A percentile compares a stretch with the other conserved stretches of the same genome.
These are phyloP conservation scores for Pterocles gutturalis DNA, from an alignment of 2,113 vertebrate species.

Conservation along the genomic window DNA sequence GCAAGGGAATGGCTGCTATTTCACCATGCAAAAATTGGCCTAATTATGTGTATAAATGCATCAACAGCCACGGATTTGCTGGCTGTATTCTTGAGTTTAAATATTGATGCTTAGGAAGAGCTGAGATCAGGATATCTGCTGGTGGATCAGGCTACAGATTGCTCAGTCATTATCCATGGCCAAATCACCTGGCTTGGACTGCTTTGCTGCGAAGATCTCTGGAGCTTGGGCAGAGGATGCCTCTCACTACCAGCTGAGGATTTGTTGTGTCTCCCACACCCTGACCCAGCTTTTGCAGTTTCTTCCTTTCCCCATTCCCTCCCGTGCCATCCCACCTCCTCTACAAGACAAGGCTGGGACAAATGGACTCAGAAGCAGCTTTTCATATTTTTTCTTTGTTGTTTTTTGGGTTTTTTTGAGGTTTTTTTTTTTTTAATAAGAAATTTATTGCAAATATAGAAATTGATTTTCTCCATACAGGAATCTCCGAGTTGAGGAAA, in stretches of 20 bases:
- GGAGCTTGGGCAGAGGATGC: not conserved
- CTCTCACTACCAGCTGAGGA: not conserved
- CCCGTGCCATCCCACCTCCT: not conserved
- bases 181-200: not conserved
- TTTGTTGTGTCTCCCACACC: not conserved
- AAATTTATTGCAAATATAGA: constrained; percentile 92
- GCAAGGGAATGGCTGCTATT: constrained; percentile 41
- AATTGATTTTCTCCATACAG: constrained; percentile 87
- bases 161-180: constrained; percentile 36
- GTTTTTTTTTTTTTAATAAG: constrained; percentile 79
- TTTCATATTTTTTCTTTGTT: constrained; percentile 33
- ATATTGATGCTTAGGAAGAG: constrained; percentile 64
- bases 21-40: constrained; percentile 63
- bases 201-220: not conserved
- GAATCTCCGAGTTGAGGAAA: constrained; percentile 83
- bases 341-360: not conserved
- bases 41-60: constrained; percentile 64
- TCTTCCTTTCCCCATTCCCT: not conserved
- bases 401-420: constrained; percentile 38
- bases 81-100: constrained; percentile 28
- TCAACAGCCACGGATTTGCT: constrained; percentile 33
- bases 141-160: constrained; percentile 47
- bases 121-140: constrained; percentile 55
- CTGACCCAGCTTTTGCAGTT: not conserved
- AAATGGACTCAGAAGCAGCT: constrained; percentile 31